A percentile compares a stretch with the other conserved stretches of the same genome.
Conservation (phyloP, 2,888 invertebrate species). For the Troilus luridus region DNA sequence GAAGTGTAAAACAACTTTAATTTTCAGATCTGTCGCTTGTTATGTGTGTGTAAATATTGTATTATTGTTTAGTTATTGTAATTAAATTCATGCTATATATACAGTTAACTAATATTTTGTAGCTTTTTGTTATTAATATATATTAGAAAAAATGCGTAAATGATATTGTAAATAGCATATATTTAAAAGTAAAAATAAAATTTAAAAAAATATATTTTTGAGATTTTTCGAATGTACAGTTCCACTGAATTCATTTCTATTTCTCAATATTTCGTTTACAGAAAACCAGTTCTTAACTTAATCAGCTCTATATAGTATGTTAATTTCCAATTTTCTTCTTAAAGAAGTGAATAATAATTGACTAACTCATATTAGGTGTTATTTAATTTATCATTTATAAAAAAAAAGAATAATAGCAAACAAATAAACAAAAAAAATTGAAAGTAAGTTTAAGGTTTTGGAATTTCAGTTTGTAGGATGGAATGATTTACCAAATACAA, state of each 20-base stretch:
- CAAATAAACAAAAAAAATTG: neutral
- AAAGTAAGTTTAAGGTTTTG: neutral
- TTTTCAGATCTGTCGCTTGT: constrained; percentile 59
- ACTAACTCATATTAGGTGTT: neutral
- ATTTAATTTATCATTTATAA: neutral
- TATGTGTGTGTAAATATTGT: constrained; percentile 60
- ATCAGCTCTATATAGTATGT: neutral
- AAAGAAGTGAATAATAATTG: neutral
- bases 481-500: constrained; percentile 28
- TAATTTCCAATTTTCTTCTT: neutral
- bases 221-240: neutral
- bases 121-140: constrained; percentile 62
- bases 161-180: constrained; percentile 60
- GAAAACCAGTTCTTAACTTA: neutral
- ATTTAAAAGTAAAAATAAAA: constrained; percentile 52
- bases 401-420: neutral
- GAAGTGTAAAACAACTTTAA: constrained; percentile 38
- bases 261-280: neutral
- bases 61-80: constrained; percentile 57
- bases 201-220: constrained; percentile 39
- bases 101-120: constrained; percentile 61
- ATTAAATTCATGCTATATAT: constrained; percentile 56
- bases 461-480: neutral
- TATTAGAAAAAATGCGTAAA: constrained; percentile 59
- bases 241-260: neutral